A percentile compares a stretch with the other conserved stretches of the same genome.
phyloP scores from a whole-genome alignment of 2,888 invertebrate genomes.

The Polydrusus cervinus region DNA sequence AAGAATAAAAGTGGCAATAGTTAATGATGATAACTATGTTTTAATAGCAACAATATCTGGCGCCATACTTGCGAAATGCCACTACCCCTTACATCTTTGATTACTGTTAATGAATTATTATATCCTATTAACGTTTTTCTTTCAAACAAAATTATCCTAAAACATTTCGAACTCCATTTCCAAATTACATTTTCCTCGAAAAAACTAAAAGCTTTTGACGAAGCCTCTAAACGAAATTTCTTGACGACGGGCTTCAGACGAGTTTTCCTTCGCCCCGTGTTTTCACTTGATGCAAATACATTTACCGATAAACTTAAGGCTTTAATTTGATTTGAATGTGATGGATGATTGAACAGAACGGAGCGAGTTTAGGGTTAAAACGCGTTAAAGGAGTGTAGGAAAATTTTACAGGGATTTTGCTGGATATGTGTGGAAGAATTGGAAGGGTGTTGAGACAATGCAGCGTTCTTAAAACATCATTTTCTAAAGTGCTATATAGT shows the following conservation, averaged over 20 bases:
- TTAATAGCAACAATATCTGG: too few species aligned
- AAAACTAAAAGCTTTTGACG: constrained; percentile 54
- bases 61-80: neutral
- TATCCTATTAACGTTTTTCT: constrained; percentile 37
- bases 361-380: constrained; percentile 32
- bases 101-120: constrained; percentile 25
- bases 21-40: too few species aligned
- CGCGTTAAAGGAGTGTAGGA: constrained; percentile 5
- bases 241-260: constrained; percentile 46
- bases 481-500: too few species aligned
- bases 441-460: neutral
- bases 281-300: constrained; percentile 48
- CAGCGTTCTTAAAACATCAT: too few species aligned
- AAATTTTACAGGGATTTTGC: constrained; percentile 16
- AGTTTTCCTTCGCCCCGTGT: constrained; percentile 48
- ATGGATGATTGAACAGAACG: constrained; percentile 51
- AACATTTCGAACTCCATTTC: constrained; percentile 47
- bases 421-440: neutral
- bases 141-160: constrained; percentile 38
- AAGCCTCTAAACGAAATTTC: constrained; percentile 47
- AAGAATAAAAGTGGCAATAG: too few species aligned
- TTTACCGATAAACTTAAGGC: constrained; percentile 54
- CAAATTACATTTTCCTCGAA: constrained; percentile 48
- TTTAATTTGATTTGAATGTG: constrained; percentile 55
- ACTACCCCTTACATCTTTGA: neutral